phyloP scores from a whole-genome alignment of 1,140 invertebrate species.

The Cherax destructor region DNA sequence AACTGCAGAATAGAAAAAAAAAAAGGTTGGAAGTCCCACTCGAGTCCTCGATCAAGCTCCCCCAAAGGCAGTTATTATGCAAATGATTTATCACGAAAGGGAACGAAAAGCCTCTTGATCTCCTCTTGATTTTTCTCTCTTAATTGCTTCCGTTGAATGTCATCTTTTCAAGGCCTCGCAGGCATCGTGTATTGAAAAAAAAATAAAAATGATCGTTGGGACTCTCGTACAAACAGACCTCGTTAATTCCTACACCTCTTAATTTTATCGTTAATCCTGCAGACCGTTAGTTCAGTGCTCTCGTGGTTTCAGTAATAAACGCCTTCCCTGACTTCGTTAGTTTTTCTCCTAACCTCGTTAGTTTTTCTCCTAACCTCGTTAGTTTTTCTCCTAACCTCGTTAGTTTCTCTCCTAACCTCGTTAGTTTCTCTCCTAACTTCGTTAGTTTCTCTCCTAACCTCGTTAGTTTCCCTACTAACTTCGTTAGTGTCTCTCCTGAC shows the following conservation, averaged over 20 bases:
- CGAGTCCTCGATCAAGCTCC: constrained; percentile 26
- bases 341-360: no score
- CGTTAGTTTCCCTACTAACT: no score
- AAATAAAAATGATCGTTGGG: not conserved
- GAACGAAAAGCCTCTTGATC: constrained; percentile 52
- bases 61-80: constrained; percentile 41
- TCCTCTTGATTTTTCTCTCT: constrained; percentile 62
- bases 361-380: no score
- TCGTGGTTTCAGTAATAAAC: no score
- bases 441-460: no score
- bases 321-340: no score
- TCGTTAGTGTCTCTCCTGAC: no score
- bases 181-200: constrained; percentile 34
- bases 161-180: constrained; percentile 45
- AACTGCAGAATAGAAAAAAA: constrained; percentile 21
- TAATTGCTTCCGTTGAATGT: constrained; percentile 65
- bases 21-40: not conserved
- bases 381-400: no score
- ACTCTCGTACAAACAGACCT: not conserved
- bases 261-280: constrained; percentile 5
- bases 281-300: not conserved
- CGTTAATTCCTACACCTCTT: not conserved
- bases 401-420: no score
- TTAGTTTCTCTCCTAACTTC: no score
- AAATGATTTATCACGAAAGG: constrained; percentile 67